phyloP scores from a whole-genome alignment of 2,113 vertebrate genomes.

The Coturnix japonica region DNA sequence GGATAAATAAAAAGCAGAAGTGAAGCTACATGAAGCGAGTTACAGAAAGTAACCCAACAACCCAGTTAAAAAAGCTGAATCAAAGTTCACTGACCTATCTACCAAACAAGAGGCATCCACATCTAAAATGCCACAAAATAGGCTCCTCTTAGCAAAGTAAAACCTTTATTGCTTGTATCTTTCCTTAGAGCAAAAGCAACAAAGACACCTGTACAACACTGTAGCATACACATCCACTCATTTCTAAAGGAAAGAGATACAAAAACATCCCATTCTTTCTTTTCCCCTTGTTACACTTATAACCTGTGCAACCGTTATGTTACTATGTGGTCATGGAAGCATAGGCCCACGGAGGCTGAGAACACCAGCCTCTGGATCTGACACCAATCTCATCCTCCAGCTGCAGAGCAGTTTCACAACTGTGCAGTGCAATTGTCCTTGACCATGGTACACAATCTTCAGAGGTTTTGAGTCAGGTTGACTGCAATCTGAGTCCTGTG shows the following conservation, averaged over 20 bases:
- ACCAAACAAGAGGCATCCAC: background rate
- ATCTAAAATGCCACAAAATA: background rate
- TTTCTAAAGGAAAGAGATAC: background rate
- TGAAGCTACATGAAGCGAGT: background rate
- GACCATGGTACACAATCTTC: background rate
- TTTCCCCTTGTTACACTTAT: background rate
- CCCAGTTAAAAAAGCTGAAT: background rate
- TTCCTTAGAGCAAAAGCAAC: background rate
- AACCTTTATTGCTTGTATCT: rapidly evolving
- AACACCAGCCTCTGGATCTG: background rate
- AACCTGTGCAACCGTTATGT: background rate
- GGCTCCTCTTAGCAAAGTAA: background rate
- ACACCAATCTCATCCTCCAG: background rate
- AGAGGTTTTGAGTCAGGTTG: background rate
- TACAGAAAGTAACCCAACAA: background rate
- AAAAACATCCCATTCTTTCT: rapidly evolving
- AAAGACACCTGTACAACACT: background rate
- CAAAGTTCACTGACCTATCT: background rate
- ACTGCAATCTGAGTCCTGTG: background rate
- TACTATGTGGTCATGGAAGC: background rate
- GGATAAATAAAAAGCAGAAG: background rate
- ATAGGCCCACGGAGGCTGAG: background rate
- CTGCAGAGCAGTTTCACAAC: background rate
- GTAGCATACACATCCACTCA: rapidly evolving
- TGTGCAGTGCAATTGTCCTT: rapidly evolving